Base-by-base conservation (phyloP, 2,797 vertebrate species). In the Enteromius viviparus region DNA sequence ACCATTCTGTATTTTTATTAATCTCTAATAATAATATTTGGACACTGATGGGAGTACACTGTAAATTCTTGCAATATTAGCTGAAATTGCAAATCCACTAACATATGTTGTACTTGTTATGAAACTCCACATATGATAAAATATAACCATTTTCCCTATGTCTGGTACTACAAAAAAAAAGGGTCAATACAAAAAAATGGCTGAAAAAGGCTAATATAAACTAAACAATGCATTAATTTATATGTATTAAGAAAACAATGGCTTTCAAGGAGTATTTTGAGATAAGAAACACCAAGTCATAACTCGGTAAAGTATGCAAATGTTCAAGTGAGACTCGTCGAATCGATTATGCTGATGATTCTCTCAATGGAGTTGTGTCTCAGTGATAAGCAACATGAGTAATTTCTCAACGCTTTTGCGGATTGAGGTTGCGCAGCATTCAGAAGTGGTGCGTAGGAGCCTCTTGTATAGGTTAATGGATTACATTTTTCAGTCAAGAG, bases 401-500 rank as follows among this genome's bases (percentile, higher is more conserved):
- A 78, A 34, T 69, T 76, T 70, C 65, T 87, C 83, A 62, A 72
- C 75, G 34, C 65, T 60, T 79, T 70, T 83, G 70, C 32, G 81
- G 49, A 71, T 86, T 47, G 47, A 72, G 60, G 34, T 60, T 84
- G 53, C 4, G n/a, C 19, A 55, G 9, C 55, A 58, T 76, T 60
- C 29, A 69, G 81, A 71, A 58, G 32, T 68, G 42, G 45, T 70
- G 26, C 32, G 51, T 74, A 40, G 60, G 3, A 32, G 72, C 45
- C 72, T 64, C 49, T 79, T 64, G 42, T 69, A 65, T 84, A 80
- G 85, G 88, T 84, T 80, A 88, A 88, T 81, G 80, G 78, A 88
- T 87, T 87, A 26, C 51, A 5, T 89, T 90, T 83, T 83, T 89
- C 71, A 86, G 88, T 87, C 85, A 82, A 80, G 76, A 81, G 69